Evolutionary conservation across 53 echinoderm and acorn worm species (phyloP).

Genomic region (Holothuria leucospilota): DNA sequence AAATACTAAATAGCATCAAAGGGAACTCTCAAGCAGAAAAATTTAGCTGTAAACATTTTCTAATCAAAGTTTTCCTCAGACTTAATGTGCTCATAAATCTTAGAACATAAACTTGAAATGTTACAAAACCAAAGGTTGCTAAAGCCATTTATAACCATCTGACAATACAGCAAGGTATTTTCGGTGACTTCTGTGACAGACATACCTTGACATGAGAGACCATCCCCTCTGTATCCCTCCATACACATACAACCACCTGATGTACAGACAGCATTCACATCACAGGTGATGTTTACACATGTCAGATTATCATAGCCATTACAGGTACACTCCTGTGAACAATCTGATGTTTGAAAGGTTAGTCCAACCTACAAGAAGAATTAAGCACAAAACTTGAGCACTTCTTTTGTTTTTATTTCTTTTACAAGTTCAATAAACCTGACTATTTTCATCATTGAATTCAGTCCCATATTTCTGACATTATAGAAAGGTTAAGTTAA

Average conservation of each 20-base stretch:
- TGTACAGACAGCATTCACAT: slow-evolving; percentile 60
- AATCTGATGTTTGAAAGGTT: slow-evolving; percentile 57
- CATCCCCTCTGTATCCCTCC: slow-evolving; percentile 85
- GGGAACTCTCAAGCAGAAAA: too few species aligned
- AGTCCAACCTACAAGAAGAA: slow-evolving; percentile 31
- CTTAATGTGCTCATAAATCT: too few species aligned
- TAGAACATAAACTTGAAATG: too few species aligned
- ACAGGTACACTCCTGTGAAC: slow-evolving; percentile 70
- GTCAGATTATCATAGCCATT: slow-evolving; percentile 35
- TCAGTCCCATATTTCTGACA: too few species aligned
- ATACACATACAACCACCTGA: slow-evolving; percentile 64
- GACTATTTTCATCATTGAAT: too few species aligned
- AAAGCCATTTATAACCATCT: slow-evolving; percentile 57
- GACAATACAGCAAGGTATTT: slow-evolving; percentile 45
- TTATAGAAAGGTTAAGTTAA: too few species aligned
- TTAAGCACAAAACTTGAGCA: background rate
- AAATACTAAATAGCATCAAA: too few species aligned
- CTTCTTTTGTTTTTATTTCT: background rate
- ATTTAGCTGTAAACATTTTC: too few species aligned
- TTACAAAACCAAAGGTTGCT: background rate
- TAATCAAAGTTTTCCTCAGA: too few species aligned
- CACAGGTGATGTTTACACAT: slow-evolving; percentile 57
- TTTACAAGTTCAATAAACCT: too few species aligned
- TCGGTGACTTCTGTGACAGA: background rate
- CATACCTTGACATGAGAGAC: slow-evolving; percentile 69